Base-by-base conservation (phyloP, 2,797 vertebrate genomes). In the Coregonus suidteri region DNA sequence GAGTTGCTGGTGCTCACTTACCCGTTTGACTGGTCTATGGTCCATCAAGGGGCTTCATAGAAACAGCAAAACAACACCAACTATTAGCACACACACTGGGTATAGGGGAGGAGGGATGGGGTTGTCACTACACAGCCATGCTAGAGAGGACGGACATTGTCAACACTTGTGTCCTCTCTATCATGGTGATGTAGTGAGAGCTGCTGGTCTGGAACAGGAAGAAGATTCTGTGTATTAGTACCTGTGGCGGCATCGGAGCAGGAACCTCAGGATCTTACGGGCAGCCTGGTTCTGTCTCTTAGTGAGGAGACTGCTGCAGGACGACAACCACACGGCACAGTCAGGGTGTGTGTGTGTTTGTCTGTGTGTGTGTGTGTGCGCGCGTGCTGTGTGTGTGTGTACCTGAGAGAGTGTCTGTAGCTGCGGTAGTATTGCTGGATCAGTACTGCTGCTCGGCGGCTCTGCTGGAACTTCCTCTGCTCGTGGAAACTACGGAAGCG, bases 261-360 rank as follows among this genome's bases (percentile, higher is more conserved):
- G 95, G 93, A 99, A 99, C 90, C 97, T 94, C 96, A 99, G 97
- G 86, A 99, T 99, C 92, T 99, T 99, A 84, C 98, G 97, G 92
- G 98, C 98, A 90, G 98, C 98, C 93, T 99, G 98, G 91, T 97
- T 98, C 92, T 99, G 98, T 93, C 97, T 98, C 95, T 99, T 99
- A 84, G 97, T 99, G 87, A 98, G 94, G 90, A 98, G 96, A 94
- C 97, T 97, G 94, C 97, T 97, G 95, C 93, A 94, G 90, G 75
- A 81, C 84, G 82, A 93, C 80, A 86, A 3, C 71, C 1, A 73
- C 31, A 34, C 31, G 31, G 31, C 31, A 16, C 34, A 52, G 70
- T 25, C 30, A 25, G 66, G 5, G 6, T 13, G 65, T 30, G 62
- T 30, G 62, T 13, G 64, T 64, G 52, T 77, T 67, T 64, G 51